Percentiles rank a stretch among this genome's conserved stretches.
Evolutionary conservation across 2,888 invertebrate species (phyloP).

Genomic region (Cephonodes hylas): DNA sequence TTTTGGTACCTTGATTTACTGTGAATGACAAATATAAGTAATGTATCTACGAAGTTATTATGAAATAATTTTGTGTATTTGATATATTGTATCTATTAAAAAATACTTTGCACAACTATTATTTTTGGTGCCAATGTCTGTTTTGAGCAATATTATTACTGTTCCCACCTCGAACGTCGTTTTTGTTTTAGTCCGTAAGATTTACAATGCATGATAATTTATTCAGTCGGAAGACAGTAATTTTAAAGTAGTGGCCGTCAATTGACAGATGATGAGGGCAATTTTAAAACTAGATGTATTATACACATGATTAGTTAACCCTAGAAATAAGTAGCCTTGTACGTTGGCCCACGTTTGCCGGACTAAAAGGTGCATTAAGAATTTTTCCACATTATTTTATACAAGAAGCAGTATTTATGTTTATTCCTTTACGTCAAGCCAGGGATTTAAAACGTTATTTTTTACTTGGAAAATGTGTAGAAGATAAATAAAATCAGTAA

Average conservation of each 20-base stretch:
- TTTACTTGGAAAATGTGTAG: too few relatives aligned
- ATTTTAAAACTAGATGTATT: too few relatives aligned
- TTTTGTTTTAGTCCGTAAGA: neutral
- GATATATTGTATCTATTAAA: neutral
- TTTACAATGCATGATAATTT: neutral
- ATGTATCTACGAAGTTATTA: too few relatives aligned
- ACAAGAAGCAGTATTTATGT: too few relatives aligned
- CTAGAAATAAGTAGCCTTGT: too few relatives aligned
- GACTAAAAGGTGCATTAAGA: neutral
- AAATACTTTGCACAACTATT: neutral
- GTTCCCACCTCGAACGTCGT: neutral
- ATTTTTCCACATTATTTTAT: neutral
- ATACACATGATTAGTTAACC: too few relatives aligned
- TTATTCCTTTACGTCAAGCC: too few relatives aligned
- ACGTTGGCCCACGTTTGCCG: neutral
- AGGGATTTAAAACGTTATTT: too few relatives aligned
- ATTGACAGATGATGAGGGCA: too few relatives aligned
- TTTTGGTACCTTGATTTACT: neutral
- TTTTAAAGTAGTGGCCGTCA: too few relatives aligned
- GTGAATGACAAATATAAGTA: too few relatives aligned
- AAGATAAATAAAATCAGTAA: too few relatives aligned
- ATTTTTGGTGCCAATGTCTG: neutral
- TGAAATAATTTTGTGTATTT: neutral
- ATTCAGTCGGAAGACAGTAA: neutral
- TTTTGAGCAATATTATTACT: neutral